Evolutionary conservation across 2,113 vertebrate genomes (phyloP), one percentile per base, ranked within the genome.

Genomic region (Chaenocephalus aceratus): DNA sequence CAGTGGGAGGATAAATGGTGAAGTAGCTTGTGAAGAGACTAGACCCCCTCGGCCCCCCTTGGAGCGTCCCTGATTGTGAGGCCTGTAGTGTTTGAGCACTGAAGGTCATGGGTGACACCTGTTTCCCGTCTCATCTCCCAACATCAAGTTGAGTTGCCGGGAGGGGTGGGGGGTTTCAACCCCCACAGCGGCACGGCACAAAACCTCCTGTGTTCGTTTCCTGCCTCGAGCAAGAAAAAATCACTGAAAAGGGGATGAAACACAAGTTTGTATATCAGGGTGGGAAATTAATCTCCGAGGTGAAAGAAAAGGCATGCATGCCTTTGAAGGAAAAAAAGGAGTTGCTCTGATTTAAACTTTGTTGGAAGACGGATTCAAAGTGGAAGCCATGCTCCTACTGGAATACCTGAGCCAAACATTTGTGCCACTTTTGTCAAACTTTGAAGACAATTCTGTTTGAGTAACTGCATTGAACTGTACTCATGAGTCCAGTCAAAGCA

Each of bases 81-180:
- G 82, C 82, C 82, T 79, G 83, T 79, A 71, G 67, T 73, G 86
- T 90, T 87, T 86, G 79, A 88, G 82, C 70, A 77, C 49, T 80
- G 84, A 93, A 93, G 94, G 93, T 94, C 93, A 92, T 90, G 92
- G 94, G 92, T 94, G 92, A 93, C 93, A 94, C 94, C 94, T 94
- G 92, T 94, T 94, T 93, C 90, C 92, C 80, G 89, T 91, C 90
- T 92, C 92, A 90, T 91, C 91, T 89, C 88, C 93, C 73, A 89
- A 91, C 85, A 88, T 92, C 86, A 91, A 92, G 87, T 92, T 86
- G 78, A 88, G 75, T 82, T 46, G 23, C 56, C 30, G 71, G 74
- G 79, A 64, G 72, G 53, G 72, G 58, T 12, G 65, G 59, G 71
- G 85, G 76, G 62, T 80, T 73, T 77, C 54, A 63, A 68, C 81